A percentile compares a stretch with the other conserved stretches of the same genome.
Evolutionary conservation across 2,113 vertebrate genomes (phyloP).

Genomic region (Urocitellus parryii): DNA sequence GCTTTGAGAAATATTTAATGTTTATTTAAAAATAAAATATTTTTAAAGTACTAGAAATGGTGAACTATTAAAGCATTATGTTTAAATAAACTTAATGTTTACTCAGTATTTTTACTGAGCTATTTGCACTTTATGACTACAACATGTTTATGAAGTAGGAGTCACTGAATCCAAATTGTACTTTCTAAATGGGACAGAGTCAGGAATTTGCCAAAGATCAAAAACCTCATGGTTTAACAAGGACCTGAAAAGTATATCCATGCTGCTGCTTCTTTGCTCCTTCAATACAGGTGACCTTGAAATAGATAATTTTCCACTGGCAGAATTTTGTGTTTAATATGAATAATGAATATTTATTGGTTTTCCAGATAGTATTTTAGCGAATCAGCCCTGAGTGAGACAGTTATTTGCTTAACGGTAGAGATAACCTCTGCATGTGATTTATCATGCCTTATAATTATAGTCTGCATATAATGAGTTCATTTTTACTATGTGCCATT

Average conservation of each 20-base stretch:
- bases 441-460: constrained; percentile 68
- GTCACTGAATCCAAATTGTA: neutral
- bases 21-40: neutral
- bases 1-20: neutral
- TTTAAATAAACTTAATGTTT: constrained; percentile 14
- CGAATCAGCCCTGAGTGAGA: constrained; percentile 69
- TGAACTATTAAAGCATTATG: neutral
- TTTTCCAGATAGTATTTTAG: constrained; percentile 68
- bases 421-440: constrained; percentile 55
- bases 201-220: neutral
- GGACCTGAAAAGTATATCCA: neutral
- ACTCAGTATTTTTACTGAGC: neutral
- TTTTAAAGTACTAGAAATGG: neutral
- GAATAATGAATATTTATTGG: constrained; percentile 78
- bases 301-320: constrained; percentile 45
- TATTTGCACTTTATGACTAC: neutral
- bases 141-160: neutral
- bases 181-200: neutral
- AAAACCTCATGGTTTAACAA: neutral
- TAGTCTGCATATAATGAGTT: constrained; percentile 60
- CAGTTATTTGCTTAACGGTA: constrained; percentile 56
- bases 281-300: constrained; percentile 70
- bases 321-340: constrained; percentile 70
- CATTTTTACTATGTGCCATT: constrained; percentile 55
- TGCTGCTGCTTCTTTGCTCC: neutral